phyloP scores from a whole-genome alignment of 2,888 invertebrate genomes.

The Patella pellucida region DNA sequence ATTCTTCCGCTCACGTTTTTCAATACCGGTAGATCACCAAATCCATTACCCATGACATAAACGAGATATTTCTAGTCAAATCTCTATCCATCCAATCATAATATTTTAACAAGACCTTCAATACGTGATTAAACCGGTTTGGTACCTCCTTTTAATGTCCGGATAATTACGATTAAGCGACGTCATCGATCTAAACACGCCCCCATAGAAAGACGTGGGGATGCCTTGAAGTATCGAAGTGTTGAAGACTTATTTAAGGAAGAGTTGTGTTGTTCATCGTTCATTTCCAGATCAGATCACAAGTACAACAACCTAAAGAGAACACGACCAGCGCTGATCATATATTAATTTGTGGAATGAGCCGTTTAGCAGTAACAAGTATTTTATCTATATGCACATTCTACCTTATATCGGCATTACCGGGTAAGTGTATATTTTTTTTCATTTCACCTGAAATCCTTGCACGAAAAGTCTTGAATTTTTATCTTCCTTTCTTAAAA shows the following conservation, averaged over 20 bases:
- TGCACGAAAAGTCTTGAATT: too few relatives aligned
- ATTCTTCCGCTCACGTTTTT: neutral
- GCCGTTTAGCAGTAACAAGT: conserved; percentile 1
- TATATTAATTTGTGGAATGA: neutral
- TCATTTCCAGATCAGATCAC: too few relatives aligned
- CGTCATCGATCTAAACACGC: conserved; percentile 2
- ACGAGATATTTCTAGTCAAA: neutral
- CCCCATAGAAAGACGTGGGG: neutral
- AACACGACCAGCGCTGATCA: too few relatives aligned
- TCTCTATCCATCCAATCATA: conserved; percentile 1
- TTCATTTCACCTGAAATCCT: neutral
- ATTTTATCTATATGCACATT: neutral
- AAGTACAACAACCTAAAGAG: too few relatives aligned
- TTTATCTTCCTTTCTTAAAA: too few relatives aligned
- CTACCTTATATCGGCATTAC: conserved; percentile 1
- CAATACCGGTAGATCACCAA: conserved; percentile 1
- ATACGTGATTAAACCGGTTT: neutral
- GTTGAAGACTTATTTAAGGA: conserved; percentile 1
- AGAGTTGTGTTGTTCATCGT: neutral
- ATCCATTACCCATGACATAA: conserved; percentile 4
- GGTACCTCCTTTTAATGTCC: neutral
- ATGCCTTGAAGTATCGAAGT: neutral
- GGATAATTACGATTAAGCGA: neutral
- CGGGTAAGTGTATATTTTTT: neutral
- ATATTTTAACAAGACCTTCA: conserved; percentile 6